Percentiles rank a stretch among this genome's conserved stretches.
phyloP scores from a whole-genome alignment of 2,113 vertebrate species.

The Malaclemys terrapin region DNA sequence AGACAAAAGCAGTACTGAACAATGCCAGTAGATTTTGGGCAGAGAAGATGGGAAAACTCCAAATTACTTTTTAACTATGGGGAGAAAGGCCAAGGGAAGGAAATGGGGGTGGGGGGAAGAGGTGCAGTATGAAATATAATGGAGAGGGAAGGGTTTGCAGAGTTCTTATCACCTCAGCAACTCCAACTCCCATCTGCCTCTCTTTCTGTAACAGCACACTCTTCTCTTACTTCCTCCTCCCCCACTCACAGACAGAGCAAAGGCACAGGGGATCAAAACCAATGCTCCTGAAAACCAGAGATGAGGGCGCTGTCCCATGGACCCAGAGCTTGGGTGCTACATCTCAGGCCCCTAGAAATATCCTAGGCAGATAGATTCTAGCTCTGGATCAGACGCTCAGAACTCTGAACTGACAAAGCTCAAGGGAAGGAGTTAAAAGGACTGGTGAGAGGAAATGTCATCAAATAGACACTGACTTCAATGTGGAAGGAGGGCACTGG shows the following conservation, averaged over 20 bases:
- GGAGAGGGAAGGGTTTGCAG: not conserved
- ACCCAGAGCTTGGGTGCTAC: not conserved
- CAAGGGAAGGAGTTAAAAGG: not conserved
- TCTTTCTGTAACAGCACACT: not conserved
- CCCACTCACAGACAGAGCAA: no score
- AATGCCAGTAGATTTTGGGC: not conserved
- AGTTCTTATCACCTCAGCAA: not conserved
- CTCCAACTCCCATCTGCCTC: not conserved
- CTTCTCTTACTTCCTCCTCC: no score
- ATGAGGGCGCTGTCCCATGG: not conserved
- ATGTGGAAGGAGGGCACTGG: not conserved
- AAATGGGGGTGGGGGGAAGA: not conserved
- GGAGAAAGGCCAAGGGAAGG: not conserved
- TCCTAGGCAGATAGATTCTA: not conserved
- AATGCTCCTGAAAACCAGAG: not conserved
- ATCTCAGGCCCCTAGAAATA: not conserved
- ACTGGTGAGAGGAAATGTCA: not conserved
- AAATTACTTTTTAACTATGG: not conserved
- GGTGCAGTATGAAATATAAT: not conserved
- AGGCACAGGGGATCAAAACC: no score
- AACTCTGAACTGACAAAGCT: not conserved
- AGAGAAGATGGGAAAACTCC: not conserved
- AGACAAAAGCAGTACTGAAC: not conserved
- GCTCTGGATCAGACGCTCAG: not conserved
- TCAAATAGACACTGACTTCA: not conserved